Base-by-base conservation (phyloP, 2,113 vertebrate species). In the Oreochromis niloticus region DNA sequence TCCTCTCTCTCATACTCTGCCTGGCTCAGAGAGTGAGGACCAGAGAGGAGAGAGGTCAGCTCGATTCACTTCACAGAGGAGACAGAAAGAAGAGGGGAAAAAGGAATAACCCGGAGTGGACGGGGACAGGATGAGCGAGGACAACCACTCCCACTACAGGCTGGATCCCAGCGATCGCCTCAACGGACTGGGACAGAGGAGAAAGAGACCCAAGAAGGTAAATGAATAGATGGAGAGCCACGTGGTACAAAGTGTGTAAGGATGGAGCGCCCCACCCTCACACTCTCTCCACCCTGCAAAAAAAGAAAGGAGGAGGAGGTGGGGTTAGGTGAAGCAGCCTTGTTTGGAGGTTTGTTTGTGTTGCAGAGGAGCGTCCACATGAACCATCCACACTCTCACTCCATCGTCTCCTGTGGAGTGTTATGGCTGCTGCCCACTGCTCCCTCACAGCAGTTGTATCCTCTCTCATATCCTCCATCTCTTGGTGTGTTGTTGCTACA, bases 191-290 rank as follows among this genome's bases (percentile, higher is more conserved):
- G 97, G 95, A 13, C 97, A 97, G 94, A 91, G 97, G 48, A 97
- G 97, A 54, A 98, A 97, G 90, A 97, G 95, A 96, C 98, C 98
- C 92, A 98, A 96, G 93, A 99, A 99, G 98, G 98, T 99, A 97
- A 91, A 94, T 36, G 73, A 82, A 54, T 32, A 59, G 85, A 91
- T 63, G 87, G 57, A 87, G 61, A 85, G n/a, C 50, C 91, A 92
- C 85, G 83, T 92, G 89, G 88, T 75, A 4, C 4, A 12, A 16
- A 66, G 59, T 17, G 83, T 30, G 46, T 19, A 13, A 12, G 55
- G 41, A 41, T 30, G 43, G 75, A 50, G 19, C 73, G 19, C 27
- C 19, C 30, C 27, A 46, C 7, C 4, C 50, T 19, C 19, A 46
- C 13, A 6, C 11, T 43, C 41, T 27, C n/a, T 50, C 27, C 2